Evolutionary conservation across 2,113 vertebrate genomes (phyloP).

Genomic region (Plecturocebus donacophilus): DNA sequence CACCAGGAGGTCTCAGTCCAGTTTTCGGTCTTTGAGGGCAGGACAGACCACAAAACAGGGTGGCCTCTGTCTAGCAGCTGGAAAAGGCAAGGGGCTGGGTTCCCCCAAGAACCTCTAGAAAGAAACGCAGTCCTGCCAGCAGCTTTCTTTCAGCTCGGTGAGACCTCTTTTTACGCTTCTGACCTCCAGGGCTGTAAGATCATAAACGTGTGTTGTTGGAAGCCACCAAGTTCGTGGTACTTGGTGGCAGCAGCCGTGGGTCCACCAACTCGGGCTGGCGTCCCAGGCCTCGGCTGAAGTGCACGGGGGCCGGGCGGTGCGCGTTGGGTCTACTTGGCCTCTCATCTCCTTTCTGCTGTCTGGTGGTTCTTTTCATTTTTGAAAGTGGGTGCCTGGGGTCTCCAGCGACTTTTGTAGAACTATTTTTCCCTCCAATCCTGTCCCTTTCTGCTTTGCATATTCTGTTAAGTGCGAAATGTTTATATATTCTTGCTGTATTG

Average conservation of each 20-base stretch:
- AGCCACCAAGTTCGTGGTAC: neutral
- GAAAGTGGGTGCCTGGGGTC: neutral
- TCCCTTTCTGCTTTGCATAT: neutral
- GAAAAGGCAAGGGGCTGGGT: neutral
- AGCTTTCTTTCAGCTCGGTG: neutral
- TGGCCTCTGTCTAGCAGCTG: too few species aligned
- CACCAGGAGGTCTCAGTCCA: neutral
- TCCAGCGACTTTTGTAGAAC: neutral
- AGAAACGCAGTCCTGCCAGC: neutral
- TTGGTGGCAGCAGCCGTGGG: neutral
- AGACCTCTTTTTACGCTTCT: neutral
- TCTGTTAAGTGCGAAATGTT: neutral
- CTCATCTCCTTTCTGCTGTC: neutral
- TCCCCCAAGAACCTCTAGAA: too few species aligned
- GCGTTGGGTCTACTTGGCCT: neutral
- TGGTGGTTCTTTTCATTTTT: neutral
- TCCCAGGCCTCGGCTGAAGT: neutral
- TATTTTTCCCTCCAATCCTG: neutral
- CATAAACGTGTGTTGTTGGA: neutral
- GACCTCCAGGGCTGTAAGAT: neutral
- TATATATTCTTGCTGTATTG: neutral
- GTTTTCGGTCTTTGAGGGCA: neutral
- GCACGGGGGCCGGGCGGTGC: neutral
- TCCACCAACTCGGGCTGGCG: too few species aligned
- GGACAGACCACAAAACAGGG: neutral